Evolutionary conservation across 2,113 vertebrate genomes (phyloP), one percentile per base, ranked within the genome.

Genomic region (Cololabis saira): DNA sequence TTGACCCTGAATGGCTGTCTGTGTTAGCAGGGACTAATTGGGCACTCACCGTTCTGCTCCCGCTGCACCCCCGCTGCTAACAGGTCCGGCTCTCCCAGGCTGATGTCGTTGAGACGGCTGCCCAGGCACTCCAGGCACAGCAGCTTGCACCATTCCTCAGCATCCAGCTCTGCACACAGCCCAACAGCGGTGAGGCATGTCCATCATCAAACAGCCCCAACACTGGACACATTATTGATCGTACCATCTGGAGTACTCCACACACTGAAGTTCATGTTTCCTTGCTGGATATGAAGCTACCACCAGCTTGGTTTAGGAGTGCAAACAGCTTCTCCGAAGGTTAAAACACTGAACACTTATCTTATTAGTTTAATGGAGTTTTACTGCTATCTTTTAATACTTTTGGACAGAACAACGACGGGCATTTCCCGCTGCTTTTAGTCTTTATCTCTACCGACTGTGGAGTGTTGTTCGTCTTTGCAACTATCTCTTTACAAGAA

Each of bases 131-230:
- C 98, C 91, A 96, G 87, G 70, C 96, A 99, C 75, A 99, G 94
- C 74, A 97, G 95, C 74, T 99, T 99, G 86, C 96, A 99, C 98
- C 98, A 99, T 69, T 99, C 97, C 85, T 99, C 98, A 0, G 98
- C 97, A 84, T 99, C 98, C 83, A 99, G 91, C 87, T 99, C 98
- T 99, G 91, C 72, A 68, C 52, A 69, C 22, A 89, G 17, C 37
- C 21, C 50, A 67, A 81, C 71, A 81, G 55, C 12, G 17, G 63
- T 74, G 76, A 67, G 15, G 19, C 48, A 37, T 33, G 54, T 74
- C 17, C 17, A 47, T 9, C 33, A 37, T 37, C 33, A 37, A 37
- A 27, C 24, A 27, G 24, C 24, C 24, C 24, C 24, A 27, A 27
- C 24, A 27, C 24, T 5, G 24, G 24, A 27, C 24, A 27, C 5